A percentile compares a stretch with the other conserved stretches of the same genome.
These are phyloP conservation scores for Acleris literana DNA, from an alignment of 2,888 invertebrate genomes.

Conservation along the genomic window DNA sequence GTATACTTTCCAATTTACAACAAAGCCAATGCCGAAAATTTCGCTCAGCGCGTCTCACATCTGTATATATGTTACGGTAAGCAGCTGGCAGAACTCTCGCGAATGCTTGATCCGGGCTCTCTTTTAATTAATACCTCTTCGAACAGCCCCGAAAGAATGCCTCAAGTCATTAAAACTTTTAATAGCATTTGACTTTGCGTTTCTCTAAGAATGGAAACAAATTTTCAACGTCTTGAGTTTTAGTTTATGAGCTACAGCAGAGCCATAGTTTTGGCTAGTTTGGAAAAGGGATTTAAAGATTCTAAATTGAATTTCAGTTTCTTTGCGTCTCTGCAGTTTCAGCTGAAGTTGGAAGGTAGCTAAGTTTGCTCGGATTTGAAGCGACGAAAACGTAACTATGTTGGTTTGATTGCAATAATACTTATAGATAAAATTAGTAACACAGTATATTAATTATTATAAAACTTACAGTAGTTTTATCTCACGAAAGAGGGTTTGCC, in stretches of 20 bases:
- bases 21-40: no score
- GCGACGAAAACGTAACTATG: neutral
- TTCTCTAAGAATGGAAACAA: slow-evolving; percentile 66
- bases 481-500: no score
- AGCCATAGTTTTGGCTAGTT: slow-evolving; percentile 34
- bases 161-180: slow-evolving; percentile 82
- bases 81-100: slow-evolving; percentile 53
- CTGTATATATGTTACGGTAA: slow-evolving; percentile 52
- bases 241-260: slow-evolving; percentile 50
- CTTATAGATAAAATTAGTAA: no score
- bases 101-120: slow-evolving; percentile 69
- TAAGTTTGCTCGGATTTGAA: slow-evolving; percentile 3
- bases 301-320: slow-evolving; percentile 34
- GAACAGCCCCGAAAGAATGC: slow-evolving; percentile 79
- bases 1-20: no score
- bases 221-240: slow-evolving; percentile 70
- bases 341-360: slow-evolving; percentile 7
- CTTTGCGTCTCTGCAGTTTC: slow-evolving; percentile 18
- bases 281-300: slow-evolving; percentile 25
- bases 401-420: neutral
- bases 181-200: slow-evolving; percentile 77
- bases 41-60: slow-evolving; percentile 38
- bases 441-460: no score
- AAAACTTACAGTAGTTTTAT: no score
- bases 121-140: slow-evolving; percentile 83